phyloP scores from a whole-genome alignment of 2,797 vertebrate species.

The Pseudocheirus occidentalis region DNA sequence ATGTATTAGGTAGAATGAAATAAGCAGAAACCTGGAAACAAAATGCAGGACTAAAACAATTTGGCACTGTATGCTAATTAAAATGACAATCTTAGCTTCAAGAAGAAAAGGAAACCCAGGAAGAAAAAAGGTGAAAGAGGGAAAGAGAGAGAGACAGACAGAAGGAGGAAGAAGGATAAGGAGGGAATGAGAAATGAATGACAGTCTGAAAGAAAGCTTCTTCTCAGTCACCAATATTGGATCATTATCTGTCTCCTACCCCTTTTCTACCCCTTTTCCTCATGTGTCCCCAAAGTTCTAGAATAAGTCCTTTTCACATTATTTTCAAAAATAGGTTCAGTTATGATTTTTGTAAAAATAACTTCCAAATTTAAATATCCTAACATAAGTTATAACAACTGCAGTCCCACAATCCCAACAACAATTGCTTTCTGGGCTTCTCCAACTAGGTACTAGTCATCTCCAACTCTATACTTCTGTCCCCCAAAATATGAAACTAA shows the following conservation, averaged over 20 bases:
- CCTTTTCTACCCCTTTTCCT: not conserved
- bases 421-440: not conserved
- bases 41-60: not conserved
- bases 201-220: not conserved
- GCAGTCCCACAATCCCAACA: not conserved
- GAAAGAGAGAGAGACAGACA: too few relatives aligned
- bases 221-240: not conserved
- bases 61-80: not conserved
- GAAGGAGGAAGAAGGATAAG: not conserved
- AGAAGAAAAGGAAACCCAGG: not conserved
- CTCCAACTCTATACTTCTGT: not conserved
- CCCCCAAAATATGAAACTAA: not conserved
- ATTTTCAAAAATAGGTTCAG: constrained; percentile 53
- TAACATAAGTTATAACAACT: constrained; percentile 55
- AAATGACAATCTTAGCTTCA: not conserved
- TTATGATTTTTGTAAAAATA: constrained; percentile 47
- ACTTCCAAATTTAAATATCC: constrained; percentile 59
- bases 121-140: not conserved
- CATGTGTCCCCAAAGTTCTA: constrained; percentile 37
- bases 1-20: not conserved
- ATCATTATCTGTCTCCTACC: not conserved
- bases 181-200: not conserved
- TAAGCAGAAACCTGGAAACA: not conserved
- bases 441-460: not conserved
- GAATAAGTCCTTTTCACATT: not conserved